Conservation (phyloP, 2,888 invertebrate species). For the Girardia tigrina region DNA sequence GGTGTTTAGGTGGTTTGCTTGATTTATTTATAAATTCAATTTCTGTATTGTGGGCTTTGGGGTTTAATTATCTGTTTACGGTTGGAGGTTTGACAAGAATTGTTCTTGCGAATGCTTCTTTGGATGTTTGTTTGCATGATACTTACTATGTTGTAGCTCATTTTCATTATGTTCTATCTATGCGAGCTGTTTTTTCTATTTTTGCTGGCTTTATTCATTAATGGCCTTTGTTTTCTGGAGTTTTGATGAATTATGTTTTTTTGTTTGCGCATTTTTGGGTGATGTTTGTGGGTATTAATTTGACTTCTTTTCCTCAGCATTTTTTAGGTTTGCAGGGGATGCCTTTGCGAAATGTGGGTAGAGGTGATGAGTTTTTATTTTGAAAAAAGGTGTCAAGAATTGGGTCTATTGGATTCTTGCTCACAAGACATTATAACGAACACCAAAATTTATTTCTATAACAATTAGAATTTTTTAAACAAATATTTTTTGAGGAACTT, state of each 20-base stretch:
- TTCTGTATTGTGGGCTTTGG: constrained; percentile 31
- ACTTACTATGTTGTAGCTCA: constrained; percentile 68
- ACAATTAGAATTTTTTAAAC: too few relatives aligned
- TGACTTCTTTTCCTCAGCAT: constrained; percentile 69
- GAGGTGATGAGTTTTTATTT: constrained; percentile 53
- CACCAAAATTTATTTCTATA: too few relatives aligned
- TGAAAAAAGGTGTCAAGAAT: constrained; percentile 18
- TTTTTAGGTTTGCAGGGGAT: constrained; percentile 62
- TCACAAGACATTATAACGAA: too few relatives aligned
- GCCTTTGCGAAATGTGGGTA: constrained; percentile 63
- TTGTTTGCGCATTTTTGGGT: constrained; percentile 54
- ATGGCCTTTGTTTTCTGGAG: constrained; percentile 59
- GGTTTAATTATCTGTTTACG: constrained; percentile 37
- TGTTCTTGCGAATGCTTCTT: constrained; percentile 60
- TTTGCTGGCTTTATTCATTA: constrained; percentile 61
- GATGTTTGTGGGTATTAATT: constrained; percentile 65
- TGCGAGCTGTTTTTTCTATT: constrained; percentile 65
- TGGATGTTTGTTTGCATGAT: constrained; percentile 64
- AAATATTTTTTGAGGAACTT: too few relatives aligned
- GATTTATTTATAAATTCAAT: constrained; percentile 48
- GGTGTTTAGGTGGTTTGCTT: constrained; percentile 66
- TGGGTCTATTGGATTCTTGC: too few relatives aligned
- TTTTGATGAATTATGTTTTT: constrained; percentile 52
- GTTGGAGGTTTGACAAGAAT: constrained; percentile 53
- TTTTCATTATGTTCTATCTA: constrained; percentile 65